Evolutionary conservation across 2,888 invertebrate species (phyloP).

Genomic region (Lithodes maja): DNA sequence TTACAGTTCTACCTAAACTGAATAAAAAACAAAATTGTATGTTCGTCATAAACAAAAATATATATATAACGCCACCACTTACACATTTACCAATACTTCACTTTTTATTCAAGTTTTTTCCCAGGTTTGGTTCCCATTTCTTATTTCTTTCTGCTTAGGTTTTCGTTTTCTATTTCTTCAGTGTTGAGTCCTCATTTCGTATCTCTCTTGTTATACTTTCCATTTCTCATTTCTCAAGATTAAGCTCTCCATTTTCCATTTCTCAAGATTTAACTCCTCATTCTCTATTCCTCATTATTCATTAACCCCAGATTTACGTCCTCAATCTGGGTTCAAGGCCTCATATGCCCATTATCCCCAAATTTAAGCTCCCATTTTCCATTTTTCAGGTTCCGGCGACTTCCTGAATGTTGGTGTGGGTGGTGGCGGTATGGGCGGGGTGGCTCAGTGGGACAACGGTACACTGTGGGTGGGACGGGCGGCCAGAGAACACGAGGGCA

Average conservation of each 20-base stretch:
- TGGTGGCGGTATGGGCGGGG: conserved; percentile 1
- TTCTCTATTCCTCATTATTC: neutral
- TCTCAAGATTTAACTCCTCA: neutral
- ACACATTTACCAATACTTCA: neutral
- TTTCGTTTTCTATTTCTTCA: too few species aligned
- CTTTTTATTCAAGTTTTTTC: neutral
- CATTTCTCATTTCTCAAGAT: neutral
- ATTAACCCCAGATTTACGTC: neutral
- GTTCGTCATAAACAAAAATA: neutral
- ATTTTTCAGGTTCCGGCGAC: conserved; percentile 41
- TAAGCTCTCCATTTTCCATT: neutral
- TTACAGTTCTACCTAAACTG: too few species aligned
- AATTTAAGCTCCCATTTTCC: neutral
- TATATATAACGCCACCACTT: neutral
- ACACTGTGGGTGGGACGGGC: conserved; percentile 58
- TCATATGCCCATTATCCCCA: neutral
- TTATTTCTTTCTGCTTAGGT: neutral
- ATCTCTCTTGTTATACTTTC: neutral
- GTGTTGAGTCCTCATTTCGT: neutral
- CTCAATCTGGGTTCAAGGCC: too few species aligned
- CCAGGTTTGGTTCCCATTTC: neutral
- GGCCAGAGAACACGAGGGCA: conserved; percentile 62
- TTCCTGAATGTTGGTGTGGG: conserved; percentile 45
- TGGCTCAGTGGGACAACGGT: conserved; percentile 46
- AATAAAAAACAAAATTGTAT: neutral